Evolutionary conservation across 92 coral and sea anemone species (phyloP).

Genomic region (Porites evermanni): DNA sequence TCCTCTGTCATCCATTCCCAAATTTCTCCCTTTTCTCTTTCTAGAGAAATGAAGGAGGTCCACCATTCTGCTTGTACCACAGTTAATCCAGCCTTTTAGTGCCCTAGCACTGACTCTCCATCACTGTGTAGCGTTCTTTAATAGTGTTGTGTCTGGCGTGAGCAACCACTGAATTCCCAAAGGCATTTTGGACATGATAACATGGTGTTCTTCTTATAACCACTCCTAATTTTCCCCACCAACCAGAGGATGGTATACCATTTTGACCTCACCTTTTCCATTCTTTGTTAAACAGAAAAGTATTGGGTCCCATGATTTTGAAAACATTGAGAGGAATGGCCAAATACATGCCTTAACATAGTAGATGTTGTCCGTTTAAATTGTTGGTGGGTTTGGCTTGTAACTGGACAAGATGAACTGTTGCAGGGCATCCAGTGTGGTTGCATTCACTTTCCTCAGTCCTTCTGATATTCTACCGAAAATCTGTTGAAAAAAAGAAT

Average conservation of each 20-base stretch:
- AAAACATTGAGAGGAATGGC: neutral
- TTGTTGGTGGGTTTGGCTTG: neutral
- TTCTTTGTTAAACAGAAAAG: slow-evolving; percentile 8
- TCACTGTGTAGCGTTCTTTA: neutral
- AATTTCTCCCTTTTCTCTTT: neutral
- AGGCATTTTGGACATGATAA: neutral
- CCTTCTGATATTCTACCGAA: too few relatives aligned
- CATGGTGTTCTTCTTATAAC: slow-evolving; percentile 1
- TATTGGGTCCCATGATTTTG: slow-evolving; percentile 9
- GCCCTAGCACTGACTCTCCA: neutral
- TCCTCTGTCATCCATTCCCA: slow-evolving; percentile 26
- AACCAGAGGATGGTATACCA: slow-evolving; percentile 19
- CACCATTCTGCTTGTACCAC: slow-evolving; percentile 8
- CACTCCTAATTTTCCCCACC: slow-evolving; percentile 10
- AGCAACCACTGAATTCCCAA: slow-evolving; percentile 1
- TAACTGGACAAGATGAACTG: neutral
- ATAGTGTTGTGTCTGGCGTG: neutral
- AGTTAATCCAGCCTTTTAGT: neutral
- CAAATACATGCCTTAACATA: too few relatives aligned
- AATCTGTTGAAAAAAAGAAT: too few relatives aligned
- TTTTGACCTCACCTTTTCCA: slow-evolving; percentile 18
- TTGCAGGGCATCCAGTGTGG: neutral
- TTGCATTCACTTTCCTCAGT: neutral
- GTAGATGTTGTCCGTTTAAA: neutral
- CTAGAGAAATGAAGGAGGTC: neutral